Evolutionary conservation across 2,797 vertebrate genomes (phyloP).

Genomic region (Melanotaenia trifasciata): DNA sequence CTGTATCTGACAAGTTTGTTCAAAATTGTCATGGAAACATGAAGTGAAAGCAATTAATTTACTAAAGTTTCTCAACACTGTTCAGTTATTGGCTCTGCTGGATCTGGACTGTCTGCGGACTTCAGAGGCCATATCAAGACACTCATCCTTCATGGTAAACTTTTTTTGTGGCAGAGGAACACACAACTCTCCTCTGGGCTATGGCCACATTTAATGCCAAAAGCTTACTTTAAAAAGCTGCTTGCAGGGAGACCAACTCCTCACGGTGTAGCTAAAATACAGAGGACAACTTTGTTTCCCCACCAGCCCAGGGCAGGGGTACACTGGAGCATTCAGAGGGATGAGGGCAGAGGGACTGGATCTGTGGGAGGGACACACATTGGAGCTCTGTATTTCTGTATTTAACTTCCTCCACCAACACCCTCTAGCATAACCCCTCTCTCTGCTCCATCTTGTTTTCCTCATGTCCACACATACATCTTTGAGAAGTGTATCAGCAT

Average conservation of each 20-base stretch:
- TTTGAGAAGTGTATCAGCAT: constrained; percentile 33
- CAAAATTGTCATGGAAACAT: constrained; percentile 25
- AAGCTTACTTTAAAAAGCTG: constrained; percentile 43
- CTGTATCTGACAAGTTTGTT: constrained; percentile 2
- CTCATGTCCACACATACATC: constrained; percentile 26
- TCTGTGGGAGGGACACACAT: constrained; percentile 55
- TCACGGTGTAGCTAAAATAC: constrained; percentile 41
- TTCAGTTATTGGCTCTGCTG: constrained; percentile 50
- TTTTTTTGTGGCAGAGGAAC: constrained; percentile 62
- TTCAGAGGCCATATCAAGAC: constrained; percentile 57
- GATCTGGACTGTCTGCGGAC: constrained; percentile 45
- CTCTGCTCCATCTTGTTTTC: constrained; percentile 26
- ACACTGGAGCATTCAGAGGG: constrained; percentile 68
- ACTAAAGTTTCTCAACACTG: constrained; percentile 48
- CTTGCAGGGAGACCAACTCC: constrained; percentile 34
- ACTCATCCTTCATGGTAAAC: constrained; percentile 68
- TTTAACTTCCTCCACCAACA: constrained; percentile 59
- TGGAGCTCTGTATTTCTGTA: constrained; percentile 64
- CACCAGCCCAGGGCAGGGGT: constrained; percentile 30
- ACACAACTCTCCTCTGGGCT: constrained; percentile 43
- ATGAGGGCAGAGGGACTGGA: constrained; percentile 35
- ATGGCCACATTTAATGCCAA: constrained; percentile 50
- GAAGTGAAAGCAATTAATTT: constrained; percentile 6
- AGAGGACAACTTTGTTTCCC: constrained; percentile 70
- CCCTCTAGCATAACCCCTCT: constrained; percentile 32